A percentile compares a stretch with the other conserved stretches of the same genome.
Conservation (phyloP, 2,888 invertebrate species). For the Amitus sp. region DNA sequence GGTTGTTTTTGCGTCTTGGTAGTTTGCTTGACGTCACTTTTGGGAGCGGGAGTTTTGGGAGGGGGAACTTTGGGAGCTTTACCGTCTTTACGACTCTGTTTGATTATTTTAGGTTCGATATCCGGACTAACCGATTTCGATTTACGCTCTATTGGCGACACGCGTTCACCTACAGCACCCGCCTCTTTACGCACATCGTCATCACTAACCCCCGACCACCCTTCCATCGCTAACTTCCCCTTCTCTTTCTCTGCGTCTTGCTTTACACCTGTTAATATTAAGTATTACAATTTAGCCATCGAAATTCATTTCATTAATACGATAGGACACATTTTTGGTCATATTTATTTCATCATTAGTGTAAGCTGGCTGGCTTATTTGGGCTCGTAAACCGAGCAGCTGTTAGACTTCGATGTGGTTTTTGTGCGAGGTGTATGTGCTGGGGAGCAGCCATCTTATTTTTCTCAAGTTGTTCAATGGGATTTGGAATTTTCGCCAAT, state of each 20-base stretch:
- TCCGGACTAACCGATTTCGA: conserved; percentile 23
- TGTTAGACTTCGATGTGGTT: conserved; percentile 61
- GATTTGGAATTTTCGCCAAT: no score
- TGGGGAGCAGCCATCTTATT: conserved; percentile 62
- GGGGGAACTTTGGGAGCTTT: conserved; percentile 45
- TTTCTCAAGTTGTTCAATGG: not conserved
- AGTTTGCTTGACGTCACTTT: conserved; percentile 43
- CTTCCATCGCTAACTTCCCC: conserved; percentile 65
- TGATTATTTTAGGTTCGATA: conserved; percentile 48
- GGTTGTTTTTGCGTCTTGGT: conserved; percentile 20
- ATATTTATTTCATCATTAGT: conserved; percentile 59
- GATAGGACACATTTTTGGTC: conserved; percentile 41
- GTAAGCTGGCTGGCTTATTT: conserved; percentile 62
- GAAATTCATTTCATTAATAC: conserved; percentile 49
- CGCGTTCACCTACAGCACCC: conserved; percentile 27
- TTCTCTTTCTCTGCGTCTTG: conserved; percentile 66
- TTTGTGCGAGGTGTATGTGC: conserved; percentile 63
- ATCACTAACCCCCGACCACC: conserved; percentile 65
- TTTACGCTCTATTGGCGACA: conserved; percentile 14
- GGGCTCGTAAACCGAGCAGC: conserved; percentile 59
- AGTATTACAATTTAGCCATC: conserved; percentile 64
- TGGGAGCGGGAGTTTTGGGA: conserved; percentile 46
- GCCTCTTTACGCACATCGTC: conserved; percentile 61
- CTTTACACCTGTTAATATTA: conserved; percentile 66
- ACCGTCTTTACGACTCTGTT: conserved; percentile 45